Conservation (phyloP, 2,113 vertebrate species). For the Microcebus ravelobensis region DNA sequence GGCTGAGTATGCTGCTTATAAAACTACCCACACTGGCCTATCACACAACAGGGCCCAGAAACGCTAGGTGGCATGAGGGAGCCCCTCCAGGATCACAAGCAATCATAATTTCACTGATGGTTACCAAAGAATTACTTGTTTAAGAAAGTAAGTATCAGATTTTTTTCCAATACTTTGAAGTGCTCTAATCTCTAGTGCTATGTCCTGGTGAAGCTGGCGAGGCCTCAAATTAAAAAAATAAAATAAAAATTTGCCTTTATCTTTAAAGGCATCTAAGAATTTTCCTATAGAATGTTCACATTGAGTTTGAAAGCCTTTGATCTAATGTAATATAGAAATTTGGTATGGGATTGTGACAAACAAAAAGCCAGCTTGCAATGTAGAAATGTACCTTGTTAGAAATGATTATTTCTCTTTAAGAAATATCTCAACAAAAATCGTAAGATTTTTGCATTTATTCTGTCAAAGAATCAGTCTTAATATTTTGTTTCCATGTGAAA, state of each 20-base stretch:
- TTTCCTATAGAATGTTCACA: background rate
- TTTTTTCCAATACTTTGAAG: background rate
- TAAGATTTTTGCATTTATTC: background rate
- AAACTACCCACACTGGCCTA: background rate
- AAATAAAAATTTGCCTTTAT: background rate
- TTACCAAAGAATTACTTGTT: background rate
- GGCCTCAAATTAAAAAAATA: background rate
- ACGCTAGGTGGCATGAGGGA: background rate
- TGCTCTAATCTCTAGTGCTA: background rate
- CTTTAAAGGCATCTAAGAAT: background rate
- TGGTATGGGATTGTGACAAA: background rate
- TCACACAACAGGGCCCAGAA: background rate
- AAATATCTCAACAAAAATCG: background rate
- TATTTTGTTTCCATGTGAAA: background rate
- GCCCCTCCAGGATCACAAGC: background rate
- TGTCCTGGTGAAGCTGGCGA: background rate
- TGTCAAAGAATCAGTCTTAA: background rate
- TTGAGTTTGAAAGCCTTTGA: background rate
- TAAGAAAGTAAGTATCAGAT: background rate
- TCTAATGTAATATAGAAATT: background rate
- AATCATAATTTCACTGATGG: background rate
- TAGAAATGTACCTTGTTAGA: background rate
- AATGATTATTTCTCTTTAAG: background rate
- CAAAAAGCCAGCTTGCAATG: background rate
- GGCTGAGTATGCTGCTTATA: background rate